Evolutionary conservation across 2,888 invertebrate genomes (phyloP), one percentile per base, ranked within the genome.

Genomic region (Melangyna quadrimaculata): DNA sequence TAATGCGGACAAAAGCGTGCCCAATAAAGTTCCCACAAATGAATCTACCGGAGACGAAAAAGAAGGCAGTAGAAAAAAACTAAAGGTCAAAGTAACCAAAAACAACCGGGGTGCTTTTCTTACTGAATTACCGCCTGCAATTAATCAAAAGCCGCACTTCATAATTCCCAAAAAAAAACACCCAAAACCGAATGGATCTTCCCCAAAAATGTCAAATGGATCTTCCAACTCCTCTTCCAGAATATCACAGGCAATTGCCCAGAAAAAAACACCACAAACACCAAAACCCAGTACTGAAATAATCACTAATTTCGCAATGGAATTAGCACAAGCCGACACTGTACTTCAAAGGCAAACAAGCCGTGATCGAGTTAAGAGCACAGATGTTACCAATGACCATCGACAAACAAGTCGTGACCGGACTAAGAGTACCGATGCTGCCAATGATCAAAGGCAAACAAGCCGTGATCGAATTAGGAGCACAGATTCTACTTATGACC

Each of bases 51-150:
- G 22, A 12, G 32, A 10, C 2, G 67, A 43, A 9, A 57, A 67
- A 32, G 8, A 67, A 67, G 17, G 22, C 55, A 65, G 63, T 6
- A 29, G 73, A 57, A 88, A 79, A 72, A 87, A n/a, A 87, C 88
- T 90, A 0, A 90, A 89, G 63, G 92, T 93, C 0, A 95, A 94
- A 90, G 87, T 94, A 8, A 93, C 94, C 0, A 88, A 90, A 24
- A 92, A 92, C 35, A 94, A 94, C 87, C 93, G 95, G 35, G 94
- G 94, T 0, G 94, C 94, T 45, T 94, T 94, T 88, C 91, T 95
- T 57, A 92, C 92, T 22, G 92, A 93, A 88, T 80, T 71, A 0
- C 29, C 72, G 0, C 29, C 72, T 2, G 53, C 59, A n/a, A 65
- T 3, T 32, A 43, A 19, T 43, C 12, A 19, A 0, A 84, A 72